A percentile compares a stretch with the other conserved stretches of the same genome.
phyloP scores from a whole-genome alignment of 2,113 vertebrate species.

The Microcebus jonahi region DNA sequence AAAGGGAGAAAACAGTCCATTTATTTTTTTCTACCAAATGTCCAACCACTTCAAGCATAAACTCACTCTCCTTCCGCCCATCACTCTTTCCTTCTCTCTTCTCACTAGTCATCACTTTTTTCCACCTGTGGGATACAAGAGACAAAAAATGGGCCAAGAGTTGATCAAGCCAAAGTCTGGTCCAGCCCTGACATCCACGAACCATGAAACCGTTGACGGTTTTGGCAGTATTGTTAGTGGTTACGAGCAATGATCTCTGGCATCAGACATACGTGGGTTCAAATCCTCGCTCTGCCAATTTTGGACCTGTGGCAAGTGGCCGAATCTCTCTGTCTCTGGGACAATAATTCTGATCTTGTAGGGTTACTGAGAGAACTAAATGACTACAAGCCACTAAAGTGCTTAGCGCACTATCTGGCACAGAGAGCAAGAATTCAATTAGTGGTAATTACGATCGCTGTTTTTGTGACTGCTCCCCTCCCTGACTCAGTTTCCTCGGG shows the following conservation, averaged over 20 bases:
- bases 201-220: neutral
- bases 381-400: neutral
- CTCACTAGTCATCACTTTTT: neutral
- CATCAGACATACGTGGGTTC: neutral
- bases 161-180: neutral
- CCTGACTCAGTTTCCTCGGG: conserved; percentile 51
- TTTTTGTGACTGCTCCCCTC: neutral
- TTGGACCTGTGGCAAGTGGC: neutral
- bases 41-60: neutral
- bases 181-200: neutral
- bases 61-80: neutral
- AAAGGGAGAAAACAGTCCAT: neutral
- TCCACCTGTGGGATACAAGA: neutral
- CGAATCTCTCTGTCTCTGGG: neutral
- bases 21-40: neutral
- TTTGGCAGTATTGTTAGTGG: too few relatives aligned
- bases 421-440: neutral
- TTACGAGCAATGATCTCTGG: neutral
- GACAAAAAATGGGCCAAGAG: neutral
- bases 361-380: neutral
- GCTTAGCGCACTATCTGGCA: neutral
- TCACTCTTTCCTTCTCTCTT: neutral
- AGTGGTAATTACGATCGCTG: neutral
- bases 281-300: neutral
- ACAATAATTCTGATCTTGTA: neutral